phyloP scores from a whole-genome alignment of 92 coral and sea anemone genomes.

The Phenganax stokvisi region DNA sequence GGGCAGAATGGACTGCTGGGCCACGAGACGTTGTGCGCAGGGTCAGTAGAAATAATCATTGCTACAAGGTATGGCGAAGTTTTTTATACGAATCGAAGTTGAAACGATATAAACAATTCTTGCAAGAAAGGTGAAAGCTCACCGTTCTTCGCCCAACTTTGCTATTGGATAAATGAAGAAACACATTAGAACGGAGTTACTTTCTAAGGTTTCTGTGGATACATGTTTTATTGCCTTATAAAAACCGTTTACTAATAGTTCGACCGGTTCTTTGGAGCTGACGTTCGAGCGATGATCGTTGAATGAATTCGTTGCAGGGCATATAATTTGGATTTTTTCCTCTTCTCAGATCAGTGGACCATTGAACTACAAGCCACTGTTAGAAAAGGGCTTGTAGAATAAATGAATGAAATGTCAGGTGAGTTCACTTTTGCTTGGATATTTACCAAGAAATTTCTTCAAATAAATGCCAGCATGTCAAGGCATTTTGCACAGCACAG shows the following conservation, averaged over 20 bases:
- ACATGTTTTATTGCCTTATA: slow-evolving; percentile 13
- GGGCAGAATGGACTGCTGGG: slow-evolving; percentile 46
- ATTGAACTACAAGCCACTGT: slow-evolving; percentile 38
- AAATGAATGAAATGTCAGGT: slow-evolving; percentile 35
- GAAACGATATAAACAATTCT: slow-evolving; percentile 42
- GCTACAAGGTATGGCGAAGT: slow-evolving; percentile 39
- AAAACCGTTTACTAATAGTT: slow-evolving; percentile 24
- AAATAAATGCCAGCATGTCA: slow-evolving; percentile 26
- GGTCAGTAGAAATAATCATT: slow-evolving; percentile 32
- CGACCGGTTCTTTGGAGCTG: slow-evolving; percentile 38
- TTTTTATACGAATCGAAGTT: slow-evolving; percentile 32
- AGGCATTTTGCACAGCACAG: slow-evolving; percentile 34
- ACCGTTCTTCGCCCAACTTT: slow-evolving; percentile 14
- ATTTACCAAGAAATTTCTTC: slow-evolving; percentile 15
- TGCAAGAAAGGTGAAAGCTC: slow-evolving; percentile 28
- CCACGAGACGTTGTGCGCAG: slow-evolving; percentile 44
- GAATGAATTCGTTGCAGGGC: slow-evolving; percentile 19
- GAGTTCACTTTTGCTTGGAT: background rate
- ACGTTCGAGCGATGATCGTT: slow-evolving; percentile 32
- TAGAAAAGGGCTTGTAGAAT: slow-evolving; percentile 32
- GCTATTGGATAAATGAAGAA: slow-evolving; percentile 38
- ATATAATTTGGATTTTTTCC: slow-evolving; percentile 30
- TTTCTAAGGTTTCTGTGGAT: slow-evolving; percentile 24
- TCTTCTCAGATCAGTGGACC: slow-evolving; percentile 31
- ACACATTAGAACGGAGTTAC: slow-evolving; percentile 8